These are phyloP conservation scores for Ditula angustiorana DNA, from an alignment of 2,888 invertebrate species.

Conservation along the genomic window DNA sequence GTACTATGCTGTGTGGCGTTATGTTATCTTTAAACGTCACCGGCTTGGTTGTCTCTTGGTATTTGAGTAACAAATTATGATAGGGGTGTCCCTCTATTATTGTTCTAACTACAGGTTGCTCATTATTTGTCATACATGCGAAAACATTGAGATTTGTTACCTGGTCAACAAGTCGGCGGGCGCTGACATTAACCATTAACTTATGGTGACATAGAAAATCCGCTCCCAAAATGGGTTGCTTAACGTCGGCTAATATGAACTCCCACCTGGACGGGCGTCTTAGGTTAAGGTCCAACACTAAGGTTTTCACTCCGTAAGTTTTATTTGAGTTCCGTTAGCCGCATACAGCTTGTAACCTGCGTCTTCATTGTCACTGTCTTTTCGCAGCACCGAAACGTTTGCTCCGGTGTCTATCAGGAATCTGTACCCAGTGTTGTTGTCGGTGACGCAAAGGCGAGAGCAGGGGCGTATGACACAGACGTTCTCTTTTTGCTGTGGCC, in stretches of 20 bases:
- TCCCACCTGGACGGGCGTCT: background rate
- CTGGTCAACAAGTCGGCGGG: constrained; percentile 5
- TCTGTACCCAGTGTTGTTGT: background rate
- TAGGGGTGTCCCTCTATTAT: background rate
- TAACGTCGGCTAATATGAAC: background rate
- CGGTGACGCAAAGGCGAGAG: background rate
- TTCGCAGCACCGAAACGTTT: background rate
- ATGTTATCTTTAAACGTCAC: constrained; percentile 21
- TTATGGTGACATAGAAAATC: background rate
- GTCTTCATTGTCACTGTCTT: background rate
- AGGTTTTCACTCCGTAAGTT: background rate
- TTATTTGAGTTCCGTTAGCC: background rate
- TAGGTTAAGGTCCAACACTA: background rate
- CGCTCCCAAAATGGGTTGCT: background rate
- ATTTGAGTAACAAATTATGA: background rate
- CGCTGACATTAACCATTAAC: background rate
- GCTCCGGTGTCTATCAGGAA: background rate
- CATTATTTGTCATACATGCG: constrained; percentile 5
- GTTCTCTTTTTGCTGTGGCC: constrained; percentile 16
- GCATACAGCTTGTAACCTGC: background rate
- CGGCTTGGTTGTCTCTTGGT: background rate
- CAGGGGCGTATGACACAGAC: background rate
- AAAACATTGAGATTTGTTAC: constrained; percentile 1
- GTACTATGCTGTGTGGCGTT: constrained; percentile 41
- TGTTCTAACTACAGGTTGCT: background rate